Evolutionary conservation across 2,113 vertebrate species (phyloP), one percentile per base, ranked within the genome.

Genomic region (Bubo scandiacus): DNA sequence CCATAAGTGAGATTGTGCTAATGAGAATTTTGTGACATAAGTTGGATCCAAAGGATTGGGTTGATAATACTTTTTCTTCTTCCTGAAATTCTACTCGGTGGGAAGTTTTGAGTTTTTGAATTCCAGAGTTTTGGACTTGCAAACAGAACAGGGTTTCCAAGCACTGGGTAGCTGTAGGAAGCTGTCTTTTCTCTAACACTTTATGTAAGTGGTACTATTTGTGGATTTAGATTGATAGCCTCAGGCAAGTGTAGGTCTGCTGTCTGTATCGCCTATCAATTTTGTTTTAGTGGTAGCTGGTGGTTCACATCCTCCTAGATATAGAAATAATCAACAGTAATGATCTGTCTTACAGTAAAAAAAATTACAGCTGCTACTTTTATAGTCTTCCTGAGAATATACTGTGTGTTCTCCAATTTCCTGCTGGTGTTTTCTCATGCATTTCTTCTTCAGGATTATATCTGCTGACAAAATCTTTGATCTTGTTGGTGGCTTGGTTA

Each of bases 251-350:
- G 15, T 84, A 72, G 13, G 12, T 65, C 61, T 58, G 12, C 36
- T 75, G 8, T 47, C 61, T 80, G 1, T 8, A 1, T 29, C 1
- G 11, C 27, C 25, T 51, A 3, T 23, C 2, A 1, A 1, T 42
- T 85, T 81, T 85, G 4, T 42, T 75, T 82, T 36, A 52, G 5
- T 61, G 40, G 13, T 70, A 80, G 23, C 34, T 82, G 22, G 26
- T 81, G 72, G 54, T 63, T 72, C 9, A 7, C 3, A 1, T 72
- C 16, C 21, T 88, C 5, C 30, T 52, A 40, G n/a, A 47, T 61
- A 9, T 4, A 22, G 30, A 16, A 80, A 32, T 40, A 55, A 82
- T n/a, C 16, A 43, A n/a, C 19, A 27, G 3, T 23, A 65, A 11
- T 38, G 5, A 26, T 77, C 54, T 62, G n/a, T 52, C 22, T 75